Evolutionary conservation across 2,113 vertebrate species (phyloP), one percentile per base, ranked within the genome.

Genomic region (Recurvirostra avosetta): DNA sequence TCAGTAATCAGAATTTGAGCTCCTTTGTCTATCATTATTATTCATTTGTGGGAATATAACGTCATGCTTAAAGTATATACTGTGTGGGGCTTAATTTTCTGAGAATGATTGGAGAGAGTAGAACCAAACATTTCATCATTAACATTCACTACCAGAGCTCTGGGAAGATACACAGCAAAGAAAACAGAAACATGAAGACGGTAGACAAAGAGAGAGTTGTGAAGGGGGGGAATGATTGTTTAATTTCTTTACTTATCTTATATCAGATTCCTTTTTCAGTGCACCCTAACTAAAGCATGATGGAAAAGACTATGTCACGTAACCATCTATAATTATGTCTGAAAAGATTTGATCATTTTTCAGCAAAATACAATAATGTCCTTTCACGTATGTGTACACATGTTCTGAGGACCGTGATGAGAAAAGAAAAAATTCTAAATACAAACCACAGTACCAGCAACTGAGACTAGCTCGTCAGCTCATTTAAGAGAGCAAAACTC

Each of bases 101-200:
- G 36, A 87, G 23, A 93, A 88, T 59, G 38, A 83, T 40, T 95
- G 41, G 29, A 63, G 70, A 80, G 55, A 86, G 12, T 73, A 88
- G 63, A 93, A 86, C 18, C 26, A 92, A 94, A 83, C 45, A 71
- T 67, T 86, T 71, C 4, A 59, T 94, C 63, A 83, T 95, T 96
- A 94, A 70, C 65, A 90, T 86, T 96, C 90, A 92, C 18, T 18
- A 86, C 29, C 45, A 63, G 67, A 62, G 32, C 6, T 86, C 55
- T 43, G 53, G 45, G 47, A 96, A 90, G 41, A 80, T 34, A 74
- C 2, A 1, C 41, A 90, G 41, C 32, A 94, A 88, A 92, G 66
- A 67, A 92, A 94, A 88, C 45, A 79, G 41, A 90, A 80, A 66
- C 38, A 52, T 43, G 55, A 83, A 79, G 38, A 65, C 0, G 3